Evolutionary conservation across 2,888 invertebrate species (phyloP), one percentile per base, ranked within the genome.

Genomic region (Lagria hirta): DNA sequence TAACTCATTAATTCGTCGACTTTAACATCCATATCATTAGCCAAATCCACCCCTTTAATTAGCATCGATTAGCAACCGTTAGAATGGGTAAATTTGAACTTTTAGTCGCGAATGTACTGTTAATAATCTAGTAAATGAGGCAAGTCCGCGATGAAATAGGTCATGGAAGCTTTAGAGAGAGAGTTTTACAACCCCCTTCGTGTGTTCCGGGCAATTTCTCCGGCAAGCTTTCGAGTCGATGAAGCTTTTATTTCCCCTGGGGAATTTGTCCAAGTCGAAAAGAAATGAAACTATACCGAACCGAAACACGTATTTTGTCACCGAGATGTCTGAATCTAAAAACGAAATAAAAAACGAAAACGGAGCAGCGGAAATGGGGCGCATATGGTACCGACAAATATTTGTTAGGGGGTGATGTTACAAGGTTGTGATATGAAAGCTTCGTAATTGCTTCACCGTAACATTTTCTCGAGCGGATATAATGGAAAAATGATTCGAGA

Each of bases 191-290:
- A 62, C 57, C 56, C 52, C 55, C 50, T 44, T 58, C 62, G 64
- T 54, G 55, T 66, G 66, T 68, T 68, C 66, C 68, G 64, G 68
- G 64, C 66, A 69, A 69, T 70, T 69, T 69, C 68, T 62, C 60
- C 54, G 46, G 55, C 55, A 52, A 60, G 61, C 59, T 56, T n/a
- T 54, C 64, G 62, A 64, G 60, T 64, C 68, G 69, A 68, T 66
- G 68, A 68, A 68, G 70, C 69, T 69, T 70, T 69, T 70, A 70
- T 69, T 68, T 68, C 65, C 69, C 60, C 66, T 35, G 49, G 68
- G 68, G 70, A 68, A 65, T 67, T 66, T 65, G 64, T 62, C 61
- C 61, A 52, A 58, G 58, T 60, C 55, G 58, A 52, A 60, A n/a
- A n/a, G n/a, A 61, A 65, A 65, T 63, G 62, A 65, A 66, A 65